phyloP scores from a whole-genome alignment of 2,113 vertebrate genomes.

The Planiliza haematocheilus region DNA sequence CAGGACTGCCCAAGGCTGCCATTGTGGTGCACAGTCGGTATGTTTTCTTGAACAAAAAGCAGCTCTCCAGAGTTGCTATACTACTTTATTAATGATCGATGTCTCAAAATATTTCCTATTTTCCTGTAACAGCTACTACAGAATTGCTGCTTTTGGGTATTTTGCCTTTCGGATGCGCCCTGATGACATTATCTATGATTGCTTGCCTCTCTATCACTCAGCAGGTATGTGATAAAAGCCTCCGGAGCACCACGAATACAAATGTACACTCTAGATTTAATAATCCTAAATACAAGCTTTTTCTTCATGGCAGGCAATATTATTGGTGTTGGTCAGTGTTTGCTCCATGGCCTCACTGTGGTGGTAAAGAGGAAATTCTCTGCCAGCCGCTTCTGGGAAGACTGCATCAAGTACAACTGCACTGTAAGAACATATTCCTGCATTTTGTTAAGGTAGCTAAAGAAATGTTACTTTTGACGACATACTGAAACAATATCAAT shows the following conservation, averaged over 20 bases:
- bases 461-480: background rate
- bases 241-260: background rate
- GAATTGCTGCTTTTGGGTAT: slow-evolving; percentile 92
- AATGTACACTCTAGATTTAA: background rate
- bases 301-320: slow-evolving; percentile 87
- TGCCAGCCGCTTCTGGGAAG: slow-evolving; percentile 95
- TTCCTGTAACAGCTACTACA: slow-evolving; percentile 87
- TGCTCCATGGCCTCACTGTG: slow-evolving; percentile 91
- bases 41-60: slow-evolving; percentile 25
- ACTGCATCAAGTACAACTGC: slow-evolving; percentile 91
- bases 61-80: background rate
- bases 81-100: background rate
- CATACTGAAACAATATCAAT: background rate
- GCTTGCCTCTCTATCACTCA: slow-evolving; percentile 93
- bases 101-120: slow-evolving; percentile 15
- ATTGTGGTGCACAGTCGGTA: slow-evolving; percentile 94
- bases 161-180: slow-evolving; percentile 87
- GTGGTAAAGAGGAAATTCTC: slow-evolving; percentile 95
- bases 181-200: slow-evolving; percentile 89
- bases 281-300: background rate
- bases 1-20: slow-evolving; percentile 92
- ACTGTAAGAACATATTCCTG: slow-evolving; percentile 84
- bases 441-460: slow-evolving; percentile 10
- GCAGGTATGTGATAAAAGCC: slow-evolving; percentile 81
- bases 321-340: slow-evolving; percentile 92